These are phyloP conservation scores for Gallinago undulata DNA, from an alignment of 2,113 vertebrate genomes.

Conservation along the genomic window DNA sequence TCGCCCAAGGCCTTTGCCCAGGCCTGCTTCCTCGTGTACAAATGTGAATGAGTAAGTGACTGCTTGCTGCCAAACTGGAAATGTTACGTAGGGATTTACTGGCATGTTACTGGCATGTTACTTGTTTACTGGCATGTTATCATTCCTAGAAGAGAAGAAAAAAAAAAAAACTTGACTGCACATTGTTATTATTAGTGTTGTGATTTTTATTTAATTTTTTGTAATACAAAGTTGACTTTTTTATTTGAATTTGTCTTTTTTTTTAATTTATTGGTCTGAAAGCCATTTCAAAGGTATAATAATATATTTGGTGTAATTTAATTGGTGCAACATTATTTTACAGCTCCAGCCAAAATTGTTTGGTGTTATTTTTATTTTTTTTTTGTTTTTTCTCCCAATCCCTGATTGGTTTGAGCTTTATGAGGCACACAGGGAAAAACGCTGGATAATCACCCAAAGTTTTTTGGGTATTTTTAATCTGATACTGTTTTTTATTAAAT, in stretches of 20 bases:
- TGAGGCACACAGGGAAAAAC: conserved; percentile 66
- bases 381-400: conserved; percentile 45
- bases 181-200: conserved; percentile 92
- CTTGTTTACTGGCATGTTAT: conserved; percentile 84
- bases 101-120: conserved; percentile 82
- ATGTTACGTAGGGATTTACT: conserved; percentile 88
- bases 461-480: conserved; percentile 81
- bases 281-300: conserved; percentile 92
- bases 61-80: conserved; percentile 96
- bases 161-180: conserved; percentile 93
- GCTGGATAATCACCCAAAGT: conserved; percentile 79
- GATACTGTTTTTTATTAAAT: conserved; percentile 81
- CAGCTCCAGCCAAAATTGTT: conserved; percentile 77
- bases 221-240: conserved; percentile 84
- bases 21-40: conserved; percentile 75
- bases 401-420: conserved; percentile 74
- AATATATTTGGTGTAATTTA: conserved; percentile 90
- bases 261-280: conserved; percentile 98
- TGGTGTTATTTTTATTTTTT: background rate
- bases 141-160: conserved; percentile 80
- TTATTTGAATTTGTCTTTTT: conserved; percentile 86
- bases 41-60: conserved; percentile 80
- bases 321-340: conserved; percentile 80
- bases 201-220: conserved; percentile 88
- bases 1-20: conserved; percentile 46